Evolutionary conservation across 2,113 vertebrate species (phyloP).

Genomic region (Numida meleagris): DNA sequence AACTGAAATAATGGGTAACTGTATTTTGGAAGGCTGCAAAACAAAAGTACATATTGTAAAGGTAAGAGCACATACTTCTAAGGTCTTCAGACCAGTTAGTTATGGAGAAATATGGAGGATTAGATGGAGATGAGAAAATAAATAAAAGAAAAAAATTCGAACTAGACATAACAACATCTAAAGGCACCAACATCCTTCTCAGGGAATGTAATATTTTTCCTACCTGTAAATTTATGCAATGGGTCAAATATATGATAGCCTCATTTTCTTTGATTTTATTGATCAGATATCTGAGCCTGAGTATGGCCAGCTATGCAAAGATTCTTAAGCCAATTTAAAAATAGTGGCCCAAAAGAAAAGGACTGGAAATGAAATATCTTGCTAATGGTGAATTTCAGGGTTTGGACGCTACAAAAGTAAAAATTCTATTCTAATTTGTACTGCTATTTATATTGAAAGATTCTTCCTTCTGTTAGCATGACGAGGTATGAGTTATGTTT

Average conservation of each 20-base stretch:
- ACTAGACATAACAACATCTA: neutral
- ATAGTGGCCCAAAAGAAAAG: conserved; percentile 11
- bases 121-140: neutral
- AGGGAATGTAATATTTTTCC: neutral
- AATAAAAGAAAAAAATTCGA: neutral
- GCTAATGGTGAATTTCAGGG: neutral
- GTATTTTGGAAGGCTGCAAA: neutral
- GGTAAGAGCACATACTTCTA: neutral
- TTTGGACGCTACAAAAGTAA: neutral
- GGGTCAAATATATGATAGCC: neutral
- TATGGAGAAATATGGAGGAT: neutral
- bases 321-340: neutral
- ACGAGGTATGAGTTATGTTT: neutral
- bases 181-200: neutral
- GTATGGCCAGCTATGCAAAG: neutral
- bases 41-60: neutral
- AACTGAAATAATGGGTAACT: neutral
- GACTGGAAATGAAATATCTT: neutral
- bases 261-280: neutral
- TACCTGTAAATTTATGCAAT: neutral
- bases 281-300: neutral
- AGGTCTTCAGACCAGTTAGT: neutral
- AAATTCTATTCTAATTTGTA: neutral
- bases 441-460: neutral
- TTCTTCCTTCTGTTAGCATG: neutral